phyloP scores from a whole-genome alignment of 1,140 invertebrate species.

The Brachionus angularis region DNA sequence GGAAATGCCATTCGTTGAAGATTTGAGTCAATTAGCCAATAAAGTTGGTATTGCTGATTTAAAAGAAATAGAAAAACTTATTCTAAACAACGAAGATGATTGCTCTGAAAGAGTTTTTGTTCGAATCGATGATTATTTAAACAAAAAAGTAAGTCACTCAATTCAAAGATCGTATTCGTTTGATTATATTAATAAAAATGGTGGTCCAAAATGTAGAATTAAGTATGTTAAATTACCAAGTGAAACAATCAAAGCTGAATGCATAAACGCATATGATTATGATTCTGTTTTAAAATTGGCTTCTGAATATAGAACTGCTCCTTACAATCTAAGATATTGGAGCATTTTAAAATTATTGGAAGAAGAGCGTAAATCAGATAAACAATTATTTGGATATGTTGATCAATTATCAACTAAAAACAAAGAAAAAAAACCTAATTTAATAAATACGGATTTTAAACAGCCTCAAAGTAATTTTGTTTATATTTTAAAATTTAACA shows the following conservation, averaged over 20 bases:
- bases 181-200: constrained; percentile 28
- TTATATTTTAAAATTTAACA: too few species aligned
- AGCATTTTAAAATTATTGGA: constrained; percentile 31
- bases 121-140: constrained; percentile 43
- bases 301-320: not conserved
- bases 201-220: constrained; percentile 22
- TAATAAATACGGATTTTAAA: too few species aligned
- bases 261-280: not conserved
- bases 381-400: not conserved
- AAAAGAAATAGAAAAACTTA: constrained; percentile 32
- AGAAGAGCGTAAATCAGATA: constrained; percentile 4
- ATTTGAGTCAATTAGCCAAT: not conserved
- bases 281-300: not conserved
- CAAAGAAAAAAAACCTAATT: too few species aligned
- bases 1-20: constrained; percentile 36
- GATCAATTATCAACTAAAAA: too few species aligned
- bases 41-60: constrained; percentile 21
- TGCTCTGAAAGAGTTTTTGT: constrained; percentile 27
- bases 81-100: constrained; percentile 18
- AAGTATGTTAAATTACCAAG: constrained; percentile 33
- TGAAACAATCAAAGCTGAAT: not conserved
- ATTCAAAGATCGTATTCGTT: constrained; percentile 32
- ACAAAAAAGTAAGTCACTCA: constrained; percentile 18
- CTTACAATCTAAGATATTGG: constrained; percentile 37
- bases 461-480: too few species aligned